Base-by-base conservation (phyloP, 2,113 vertebrate genomes). In the Perognathus longimembris region DNA sequence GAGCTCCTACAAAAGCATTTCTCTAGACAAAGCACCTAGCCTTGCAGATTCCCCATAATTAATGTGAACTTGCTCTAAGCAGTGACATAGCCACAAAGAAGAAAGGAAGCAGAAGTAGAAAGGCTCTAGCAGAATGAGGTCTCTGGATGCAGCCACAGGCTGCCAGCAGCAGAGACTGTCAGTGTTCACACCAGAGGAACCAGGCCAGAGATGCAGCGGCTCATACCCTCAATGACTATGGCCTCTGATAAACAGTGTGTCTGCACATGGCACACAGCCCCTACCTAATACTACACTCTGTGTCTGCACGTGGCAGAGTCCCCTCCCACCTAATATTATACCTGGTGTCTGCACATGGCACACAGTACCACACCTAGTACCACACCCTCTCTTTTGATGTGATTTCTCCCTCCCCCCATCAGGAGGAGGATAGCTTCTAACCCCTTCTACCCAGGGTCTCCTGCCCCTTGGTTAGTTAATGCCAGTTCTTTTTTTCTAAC, bases 191-290 rank as follows among this genome's bases (percentile, higher is more conserved):
- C 4, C 50, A 54, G 50, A 54, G 50, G 50, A 54, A 12, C 59
- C 3, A 20, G 7, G 5, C 76, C 4, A 0, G 15, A 26, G 59
- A 61, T 61, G 59, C 21, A 61, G 59, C 32, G 0, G 36, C 11
- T 28, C 73, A n/a, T 1, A 17, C 30, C 20, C 28, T 73, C 4
- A 21, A 21, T 0, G 2, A 5, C 69, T 34, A 42, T 0, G 28
- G 20, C 8, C 54, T 57, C 66, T 6, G 28, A 32, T 5, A 42
- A 70, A 24, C 10, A 1, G 14, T 15, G 0, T 24, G 14, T 6
- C 54, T 20, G 7, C 0, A 28, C 9, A 6, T 12, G 21, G 20
- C 11, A 15, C 2, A 11, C 6, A 4, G 11, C 32, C 20, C 11
- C 59, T 22, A 61, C 59, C 59, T 2, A 59, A 38, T 15, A 54